phyloP scores from a whole-genome alignment of 2,797 vertebrate species.

The Siniperca scherzeri region DNA sequence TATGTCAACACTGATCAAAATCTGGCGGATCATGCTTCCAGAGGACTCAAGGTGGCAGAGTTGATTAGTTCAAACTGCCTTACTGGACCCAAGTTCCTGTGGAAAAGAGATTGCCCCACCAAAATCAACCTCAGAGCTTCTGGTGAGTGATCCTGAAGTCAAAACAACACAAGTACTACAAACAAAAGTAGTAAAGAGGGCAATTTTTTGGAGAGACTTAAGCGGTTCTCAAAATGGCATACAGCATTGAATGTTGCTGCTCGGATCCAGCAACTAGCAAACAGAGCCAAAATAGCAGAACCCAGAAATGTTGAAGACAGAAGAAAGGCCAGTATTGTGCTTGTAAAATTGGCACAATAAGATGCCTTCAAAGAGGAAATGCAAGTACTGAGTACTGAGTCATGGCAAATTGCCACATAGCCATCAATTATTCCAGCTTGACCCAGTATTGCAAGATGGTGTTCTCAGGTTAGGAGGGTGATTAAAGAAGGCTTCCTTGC shows the following conservation, averaged over 20 bases:
- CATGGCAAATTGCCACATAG: neutral
- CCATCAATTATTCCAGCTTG: neutral
- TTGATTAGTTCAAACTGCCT: too few relatives aligned
- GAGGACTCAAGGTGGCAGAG: neutral
- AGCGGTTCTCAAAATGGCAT: neutral
- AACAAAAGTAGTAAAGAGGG: neutral
- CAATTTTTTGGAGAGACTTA: neutral
- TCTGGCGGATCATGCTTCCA: neutral
- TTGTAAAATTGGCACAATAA: slow-evolving; percentile 6
- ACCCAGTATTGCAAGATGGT: neutral
- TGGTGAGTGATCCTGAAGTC: neutral
- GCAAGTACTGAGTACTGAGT: neutral
- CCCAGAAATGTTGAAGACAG: slow-evolving; percentile 18
- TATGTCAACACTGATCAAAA: too few relatives aligned
- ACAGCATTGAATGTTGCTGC: slow-evolving; percentile 1
- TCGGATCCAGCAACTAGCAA: neutral
- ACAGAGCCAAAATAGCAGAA: neutral
- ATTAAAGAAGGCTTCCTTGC: too few relatives aligned
- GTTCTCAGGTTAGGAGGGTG: neutral
- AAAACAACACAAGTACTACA: neutral
- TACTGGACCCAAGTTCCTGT: neutral
- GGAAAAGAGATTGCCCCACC: neutral
- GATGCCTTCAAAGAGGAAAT: slow-evolving; percentile 22
- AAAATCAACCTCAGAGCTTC: neutral
- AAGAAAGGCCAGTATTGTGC: neutral